Conservation (phyloP, 2,113 vertebrate species). For the Corapipo altera region DNA sequence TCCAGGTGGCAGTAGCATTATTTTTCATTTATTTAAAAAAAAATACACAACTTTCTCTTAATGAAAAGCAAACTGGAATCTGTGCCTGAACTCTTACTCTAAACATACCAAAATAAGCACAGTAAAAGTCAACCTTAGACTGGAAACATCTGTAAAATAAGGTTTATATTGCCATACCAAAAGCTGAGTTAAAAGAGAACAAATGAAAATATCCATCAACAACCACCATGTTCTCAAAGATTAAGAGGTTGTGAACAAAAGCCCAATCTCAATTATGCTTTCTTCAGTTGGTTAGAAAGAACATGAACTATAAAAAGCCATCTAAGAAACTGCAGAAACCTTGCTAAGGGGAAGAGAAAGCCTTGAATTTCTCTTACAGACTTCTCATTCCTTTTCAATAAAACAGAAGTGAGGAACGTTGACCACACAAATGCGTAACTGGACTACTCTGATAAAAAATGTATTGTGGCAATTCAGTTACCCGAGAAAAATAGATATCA, state of each 20-base stretch:
- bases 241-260: neutral
- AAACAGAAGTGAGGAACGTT: neutral
- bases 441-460: neutral
- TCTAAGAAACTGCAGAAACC: neutral
- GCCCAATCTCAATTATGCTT: neutral
- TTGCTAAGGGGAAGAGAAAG: neutral
- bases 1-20: neutral
- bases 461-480: neutral
- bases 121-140: neutral
- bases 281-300: neutral
- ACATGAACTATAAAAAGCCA: neutral
- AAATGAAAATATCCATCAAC: neutral
- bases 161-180: neutral
- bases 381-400: neutral
- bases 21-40: neutral
- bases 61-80: neutral
- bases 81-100: neutral
- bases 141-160: neutral
- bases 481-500: neutral
- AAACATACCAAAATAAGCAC: neutral
- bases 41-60: neutral
- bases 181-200: neutral
- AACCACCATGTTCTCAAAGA: neutral
- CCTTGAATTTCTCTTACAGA: neutral
- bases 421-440: neutral